Base-by-base conservation (phyloP, 2,797 vertebrate genomes). In the Falco naumanni region DNA sequence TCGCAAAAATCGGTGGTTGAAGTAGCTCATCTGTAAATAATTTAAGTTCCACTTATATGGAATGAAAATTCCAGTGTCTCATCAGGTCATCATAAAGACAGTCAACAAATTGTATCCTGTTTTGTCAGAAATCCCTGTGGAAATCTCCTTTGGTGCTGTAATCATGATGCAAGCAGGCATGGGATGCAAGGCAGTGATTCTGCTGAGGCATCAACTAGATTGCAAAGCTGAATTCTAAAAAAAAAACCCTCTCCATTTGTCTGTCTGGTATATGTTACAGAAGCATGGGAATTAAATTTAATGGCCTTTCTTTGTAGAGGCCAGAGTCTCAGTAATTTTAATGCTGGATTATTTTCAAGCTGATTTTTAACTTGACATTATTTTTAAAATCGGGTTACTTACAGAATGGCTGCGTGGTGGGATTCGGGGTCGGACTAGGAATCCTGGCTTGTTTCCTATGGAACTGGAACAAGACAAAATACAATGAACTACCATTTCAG, bases 181-280 rank as follows among this genome's bases (percentile, higher is more conserved):
- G 72, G 82, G 84, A 86, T 59, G 75, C 82, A 91, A 57, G 76
- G 76, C 87, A 29, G 57, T 5, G 50, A 80, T 85, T 92, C 76
- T 96, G 94, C 95, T 96, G 94, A 96, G 82, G 12, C 91, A 90
- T 69, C 82, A 65, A 10, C 45, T 8, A 7, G 22, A n/a, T 88
- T 96, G 93, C 82, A 94, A 91, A 94, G 92, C 72, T 91, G 82
- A 65, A 53, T 69, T 54, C 60, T 65, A 7, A 60, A 90, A 88
- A 43, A 43, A 11, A 14, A 4, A 0, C 22, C 47, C 45, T 83
- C 81, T 75, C 81, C 22, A 16, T 54, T 71, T 86, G 8, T 70
- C 51, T 47, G 5, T 59, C 66, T 94, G 77, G 54, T 61, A 9
- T 29, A 54, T 20, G 22, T 41, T 75, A 68, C 41, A 78, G 79